These are phyloP conservation scores for Martes martes DNA, from an alignment of 2,113 vertebrate genomes.

Conservation along the genomic window DNA sequence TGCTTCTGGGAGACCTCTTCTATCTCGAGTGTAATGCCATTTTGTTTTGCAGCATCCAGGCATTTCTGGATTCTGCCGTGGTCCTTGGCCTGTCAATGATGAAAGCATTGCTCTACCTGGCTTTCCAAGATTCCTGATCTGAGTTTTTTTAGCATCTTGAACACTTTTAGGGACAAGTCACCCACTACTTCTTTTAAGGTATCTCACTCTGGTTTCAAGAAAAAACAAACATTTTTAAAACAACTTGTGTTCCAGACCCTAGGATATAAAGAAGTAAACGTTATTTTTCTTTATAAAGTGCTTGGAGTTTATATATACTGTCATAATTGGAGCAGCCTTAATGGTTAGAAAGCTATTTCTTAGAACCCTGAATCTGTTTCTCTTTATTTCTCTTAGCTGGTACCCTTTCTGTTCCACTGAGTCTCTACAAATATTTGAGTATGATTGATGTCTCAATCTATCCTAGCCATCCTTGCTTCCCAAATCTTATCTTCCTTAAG, in stretches of 20 bases:
- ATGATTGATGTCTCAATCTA: neutral
- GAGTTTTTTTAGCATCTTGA: constrained; percentile 10
- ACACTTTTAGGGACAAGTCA: constrained; percentile 24
- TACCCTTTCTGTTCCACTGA: constrained; percentile 26
- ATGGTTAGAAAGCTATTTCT: constrained; percentile 34
- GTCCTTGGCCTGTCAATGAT: constrained; percentile 35
- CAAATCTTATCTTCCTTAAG: constrained; percentile 29
- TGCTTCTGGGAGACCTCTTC: neutral
- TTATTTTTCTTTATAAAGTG: constrained; percentile 24
- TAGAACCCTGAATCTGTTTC: neutral
- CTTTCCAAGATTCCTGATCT: constrained; percentile 12
- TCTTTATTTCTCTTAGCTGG: constrained; percentile 17
- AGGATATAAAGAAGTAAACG: constrained; percentile 26
- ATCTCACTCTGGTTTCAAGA: constrained; percentile 20
- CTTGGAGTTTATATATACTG: neutral
- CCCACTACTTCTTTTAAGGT: neutral
- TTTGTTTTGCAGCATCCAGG: constrained; percentile 28
- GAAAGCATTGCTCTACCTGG: neutral
- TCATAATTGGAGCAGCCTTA: neutral
- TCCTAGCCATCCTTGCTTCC: neutral
- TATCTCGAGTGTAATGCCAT: neutral
- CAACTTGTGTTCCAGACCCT: neutral
- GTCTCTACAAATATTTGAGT: constrained; percentile 17
- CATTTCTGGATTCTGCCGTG: constrained; percentile 34
- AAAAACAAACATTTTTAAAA: neutral